Evolutionary conservation across 2,888 invertebrate genomes (phyloP), one percentile per base, ranked within the genome.

Genomic region (Melangyna quadrimaculata): DNA sequence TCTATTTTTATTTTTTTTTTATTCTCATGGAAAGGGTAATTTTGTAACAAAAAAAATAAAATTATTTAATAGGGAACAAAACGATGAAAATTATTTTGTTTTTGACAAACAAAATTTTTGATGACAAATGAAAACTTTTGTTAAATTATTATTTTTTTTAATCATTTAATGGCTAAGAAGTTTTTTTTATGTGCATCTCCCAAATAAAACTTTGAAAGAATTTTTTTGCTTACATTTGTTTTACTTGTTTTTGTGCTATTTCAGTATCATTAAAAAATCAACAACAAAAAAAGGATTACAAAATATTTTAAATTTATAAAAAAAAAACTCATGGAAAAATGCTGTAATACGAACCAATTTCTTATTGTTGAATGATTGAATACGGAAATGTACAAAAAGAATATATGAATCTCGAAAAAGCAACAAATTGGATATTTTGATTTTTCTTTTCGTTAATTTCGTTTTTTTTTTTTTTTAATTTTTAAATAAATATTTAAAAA

Each of bases 231-330:
- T 48, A 67, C 51, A 51, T 51, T 67, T 48, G 45, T 32, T 24
- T 27, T 22, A 5, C 48, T 48, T 61, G n/a, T 61, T 80, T 78
- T 78, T 78, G 78, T 74, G 73, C 87, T 82, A 63, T 40, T 75
- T 77, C 32, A 43, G 77, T 82, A 93, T 92, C 93, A 93, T 93
- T 92, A 90, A 92, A 92, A 93, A 65, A 24, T 45, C 93, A 91
- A 93, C 93, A 93, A 92, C 93, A 93, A 93, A 93, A 92, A 92
- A 93, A 92, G 91, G 90, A 91, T 92, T 92, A 91, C 92, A 92
- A 75, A 71, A 37, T 24, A 92, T 93, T 67, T n/a, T 40, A 32
- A 22, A 12, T 91, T 90, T 91, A 82, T 78, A 87, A 86, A 74
- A 81, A n/a, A 81, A 78, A 78, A 87, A 88, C 88, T 87, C 73